Percentiles rank a stretch among this genome's conserved stretches.
These are phyloP conservation scores for Montipora sp. DNA, from an alignment of 64 coral and sea anemone species.

Conservation along the genomic window DNA sequence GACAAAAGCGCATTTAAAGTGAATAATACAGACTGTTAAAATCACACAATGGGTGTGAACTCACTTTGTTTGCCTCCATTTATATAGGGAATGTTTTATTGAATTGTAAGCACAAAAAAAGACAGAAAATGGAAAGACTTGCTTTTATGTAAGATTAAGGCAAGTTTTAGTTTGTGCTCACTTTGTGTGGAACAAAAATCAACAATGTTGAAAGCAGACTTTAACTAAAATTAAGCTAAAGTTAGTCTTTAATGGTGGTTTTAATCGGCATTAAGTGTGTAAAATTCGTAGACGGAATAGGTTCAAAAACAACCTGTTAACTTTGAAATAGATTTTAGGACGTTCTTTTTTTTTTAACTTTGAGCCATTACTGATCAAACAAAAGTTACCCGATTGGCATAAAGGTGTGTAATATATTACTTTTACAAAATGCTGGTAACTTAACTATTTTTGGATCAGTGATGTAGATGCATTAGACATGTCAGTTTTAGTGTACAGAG, in stretches of 20 bases:
- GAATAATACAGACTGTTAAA: neutral
- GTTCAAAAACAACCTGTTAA: too few relatives aligned
- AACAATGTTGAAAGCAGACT: too few relatives aligned
- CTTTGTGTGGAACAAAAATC: too few relatives aligned
- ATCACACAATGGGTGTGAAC: neutral
- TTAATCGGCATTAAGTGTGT: too few relatives aligned
- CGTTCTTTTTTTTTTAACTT: neutral
- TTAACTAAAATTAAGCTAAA: too few relatives aligned
- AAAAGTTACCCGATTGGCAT: neutral
- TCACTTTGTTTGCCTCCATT: neutral
- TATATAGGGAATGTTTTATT: too few relatives aligned
- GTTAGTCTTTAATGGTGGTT: too few relatives aligned
- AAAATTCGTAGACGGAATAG: too few relatives aligned
- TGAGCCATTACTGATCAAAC: neutral
- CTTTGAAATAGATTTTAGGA: neutral
- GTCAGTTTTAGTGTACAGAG: neutral
- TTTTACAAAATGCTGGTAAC: neutral
- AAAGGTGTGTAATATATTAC: slow-evolving; percentile 34
- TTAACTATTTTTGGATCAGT: neutral
- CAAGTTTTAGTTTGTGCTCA: too few relatives aligned
- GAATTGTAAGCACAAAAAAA: too few relatives aligned
- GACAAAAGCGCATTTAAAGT: neutral
- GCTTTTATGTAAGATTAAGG: too few relatives aligned
- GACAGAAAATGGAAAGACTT: too few relatives aligned
- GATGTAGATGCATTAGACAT: neutral